Conservation (phyloP, 2,888 invertebrate species). For the Galeruca laticollis region DNA sequence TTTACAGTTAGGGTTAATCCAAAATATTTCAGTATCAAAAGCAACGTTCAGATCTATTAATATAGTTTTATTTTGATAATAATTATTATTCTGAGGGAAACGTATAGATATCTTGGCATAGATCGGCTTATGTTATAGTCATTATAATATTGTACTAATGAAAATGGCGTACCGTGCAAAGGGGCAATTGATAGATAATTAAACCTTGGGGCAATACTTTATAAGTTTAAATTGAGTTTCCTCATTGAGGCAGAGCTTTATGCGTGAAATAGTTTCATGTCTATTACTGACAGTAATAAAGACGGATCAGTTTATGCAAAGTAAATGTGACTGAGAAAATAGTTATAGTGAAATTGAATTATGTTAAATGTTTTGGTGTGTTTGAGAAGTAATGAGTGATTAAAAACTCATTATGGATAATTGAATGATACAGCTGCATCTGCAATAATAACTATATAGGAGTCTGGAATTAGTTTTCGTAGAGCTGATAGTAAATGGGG, state of each 20-base stretch:
- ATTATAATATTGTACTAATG: neutral
- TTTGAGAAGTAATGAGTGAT: too few species aligned
- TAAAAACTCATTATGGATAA: too few species aligned
- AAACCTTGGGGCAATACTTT: slow-evolving; percentile 24
- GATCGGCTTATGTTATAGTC: neutral
- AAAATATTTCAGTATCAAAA: too few species aligned
- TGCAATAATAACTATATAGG: too few species aligned
- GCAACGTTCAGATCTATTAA: neutral
- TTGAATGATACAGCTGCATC: too few species aligned
- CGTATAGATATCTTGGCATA: neutral
- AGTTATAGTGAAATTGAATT: neutral
- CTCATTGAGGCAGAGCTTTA: slow-evolving; percentile 19
- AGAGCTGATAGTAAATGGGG: too few species aligned
- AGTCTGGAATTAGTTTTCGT: too few species aligned
- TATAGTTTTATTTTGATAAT: neutral
- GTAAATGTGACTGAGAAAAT: neutral
- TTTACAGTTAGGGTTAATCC: too few species aligned
- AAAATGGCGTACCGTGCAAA: slow-evolving; percentile 18
- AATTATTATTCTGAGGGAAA: neutral
- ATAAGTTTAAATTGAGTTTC: slow-evolving; percentile 26
- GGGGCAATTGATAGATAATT: slow-evolving; percentile 27
- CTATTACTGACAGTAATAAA: slow-evolving; percentile 20
- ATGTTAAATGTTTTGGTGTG: too few species aligned
- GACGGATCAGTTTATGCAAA: neutral
- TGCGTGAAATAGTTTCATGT: slow-evolving; percentile 14